Conservation (phyloP, 2,113 vertebrate genomes). For the Equus quagga region DNA sequence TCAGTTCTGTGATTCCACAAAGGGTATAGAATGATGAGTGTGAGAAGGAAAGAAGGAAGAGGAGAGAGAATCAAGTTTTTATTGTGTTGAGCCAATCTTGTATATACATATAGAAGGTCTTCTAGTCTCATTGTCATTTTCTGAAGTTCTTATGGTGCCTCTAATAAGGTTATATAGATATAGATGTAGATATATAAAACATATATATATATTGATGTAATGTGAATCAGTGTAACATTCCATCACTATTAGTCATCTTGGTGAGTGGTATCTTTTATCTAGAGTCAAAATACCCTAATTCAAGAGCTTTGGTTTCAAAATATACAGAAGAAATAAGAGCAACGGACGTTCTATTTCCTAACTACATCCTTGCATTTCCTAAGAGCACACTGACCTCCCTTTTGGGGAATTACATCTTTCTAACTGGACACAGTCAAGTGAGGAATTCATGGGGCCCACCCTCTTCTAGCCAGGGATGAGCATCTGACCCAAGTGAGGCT, state of each 20-base stretch:
- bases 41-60: background rate
- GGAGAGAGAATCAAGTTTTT: background rate
- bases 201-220: background rate
- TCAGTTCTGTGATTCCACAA: background rate
- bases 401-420: background rate
- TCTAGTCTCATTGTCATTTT: background rate
- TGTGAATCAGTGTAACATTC: background rate
- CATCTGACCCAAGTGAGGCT: too few species aligned
- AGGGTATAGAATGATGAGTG: background rate
- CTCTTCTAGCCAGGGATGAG: too few species aligned
- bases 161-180: background rate
- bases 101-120: background rate
- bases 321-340: background rate
- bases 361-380: background rate
- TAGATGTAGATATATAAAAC: too few species aligned
- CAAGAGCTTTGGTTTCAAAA: background rate
- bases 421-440: background rate
- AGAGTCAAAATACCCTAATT: background rate
- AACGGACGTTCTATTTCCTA: background rate
- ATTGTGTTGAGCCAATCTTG: background rate
- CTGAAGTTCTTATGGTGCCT: background rate
- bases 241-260: background rate
- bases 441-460: background rate
- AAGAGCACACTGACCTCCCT: background rate
- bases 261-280: background rate